These are phyloP conservation scores for Rhinolophus sinicus DNA, from an alignment of 2,113 vertebrate genomes.

Conservation along the genomic window DNA sequence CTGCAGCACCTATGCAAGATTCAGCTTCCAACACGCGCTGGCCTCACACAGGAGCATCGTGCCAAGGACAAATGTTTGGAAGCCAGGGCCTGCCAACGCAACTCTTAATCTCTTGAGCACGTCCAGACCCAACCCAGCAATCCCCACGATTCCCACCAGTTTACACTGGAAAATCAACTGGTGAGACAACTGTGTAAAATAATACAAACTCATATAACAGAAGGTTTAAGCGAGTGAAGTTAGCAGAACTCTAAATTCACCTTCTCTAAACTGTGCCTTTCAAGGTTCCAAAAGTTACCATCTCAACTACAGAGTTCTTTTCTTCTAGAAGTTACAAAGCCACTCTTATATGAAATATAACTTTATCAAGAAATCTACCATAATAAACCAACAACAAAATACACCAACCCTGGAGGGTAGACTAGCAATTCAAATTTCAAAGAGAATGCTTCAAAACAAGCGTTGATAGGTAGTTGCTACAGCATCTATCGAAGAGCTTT, in stretches of 20 bases:
- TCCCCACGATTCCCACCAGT: neutral
- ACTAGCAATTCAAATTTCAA: neutral
- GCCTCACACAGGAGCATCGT: neutral
- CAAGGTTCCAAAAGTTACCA: neutral
- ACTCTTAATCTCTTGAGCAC: neutral
- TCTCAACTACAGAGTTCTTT: neutral
- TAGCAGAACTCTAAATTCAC: neutral
- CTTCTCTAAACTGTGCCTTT: neutral
- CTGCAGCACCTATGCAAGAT: neutral
- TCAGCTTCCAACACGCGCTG: neutral
- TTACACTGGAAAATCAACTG: constrained; percentile 7
- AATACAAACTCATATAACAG: neutral
- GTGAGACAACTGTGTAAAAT: neutral
- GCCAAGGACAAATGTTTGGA: neutral
- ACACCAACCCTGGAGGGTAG: neutral
- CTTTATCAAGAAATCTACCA: neutral
- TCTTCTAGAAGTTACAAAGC: neutral
- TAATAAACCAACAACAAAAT: neutral
- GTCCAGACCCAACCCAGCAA: neutral
- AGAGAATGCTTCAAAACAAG: neutral
- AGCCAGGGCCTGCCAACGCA: neutral
- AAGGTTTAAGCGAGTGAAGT: neutral
- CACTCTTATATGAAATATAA: neutral
- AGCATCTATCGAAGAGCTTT: neutral
- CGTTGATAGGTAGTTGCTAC: neutral